Evolutionary conservation across 2,113 vertebrate genomes (phyloP), one percentile per base, ranked within the genome.

Genomic region (Cardinalis cardinalis): DNA sequence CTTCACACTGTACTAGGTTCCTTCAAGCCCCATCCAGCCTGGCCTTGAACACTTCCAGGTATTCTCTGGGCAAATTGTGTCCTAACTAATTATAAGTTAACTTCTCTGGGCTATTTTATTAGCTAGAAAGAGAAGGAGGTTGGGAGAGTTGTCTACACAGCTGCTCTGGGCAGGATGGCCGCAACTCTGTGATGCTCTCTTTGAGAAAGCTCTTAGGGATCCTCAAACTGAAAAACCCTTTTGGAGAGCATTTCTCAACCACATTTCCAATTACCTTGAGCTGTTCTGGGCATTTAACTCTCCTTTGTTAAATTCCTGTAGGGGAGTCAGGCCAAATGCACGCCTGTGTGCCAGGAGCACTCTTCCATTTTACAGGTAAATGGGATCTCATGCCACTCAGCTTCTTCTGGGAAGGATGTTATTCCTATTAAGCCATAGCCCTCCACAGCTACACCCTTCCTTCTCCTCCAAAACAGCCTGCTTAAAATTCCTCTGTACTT

Each of bases 121-220:
- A 34, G 12, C 32, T 11, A 34, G 46, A 65, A 9, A 46, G 16
- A 80, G n/a, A 5, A 90, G 28, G 21, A 82, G 24, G 17, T 74
- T 74, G 24, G 21, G 41, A 12, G 44, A 85, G 7, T 18, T 59
- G 7, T 28, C 38, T 28, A 25, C 71, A 46, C 49, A 64, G 16
- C n/a, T 52, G 23, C n/a, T 76, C 28, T 25, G 46, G 34, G 17
- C 1, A 4, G 32, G 36, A 38, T 5, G 31, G 28, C 26, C 41
- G 78, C 52, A 79, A 21, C 11, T 24, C 19, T n/a, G 29, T 31
- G 24, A 17, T 0, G 0, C 2, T 71, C 49, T 48, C 40, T 7
- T 43, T 56, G 53, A 51, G 18, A 79, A 91, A 75, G 49, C 3
- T 89, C 53, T 51, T 23, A 18, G 41, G 24, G 52, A 64, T 28